Conservation (phyloP, 2,888 invertebrate genomes). For the Cheilosia soror region DNA sequence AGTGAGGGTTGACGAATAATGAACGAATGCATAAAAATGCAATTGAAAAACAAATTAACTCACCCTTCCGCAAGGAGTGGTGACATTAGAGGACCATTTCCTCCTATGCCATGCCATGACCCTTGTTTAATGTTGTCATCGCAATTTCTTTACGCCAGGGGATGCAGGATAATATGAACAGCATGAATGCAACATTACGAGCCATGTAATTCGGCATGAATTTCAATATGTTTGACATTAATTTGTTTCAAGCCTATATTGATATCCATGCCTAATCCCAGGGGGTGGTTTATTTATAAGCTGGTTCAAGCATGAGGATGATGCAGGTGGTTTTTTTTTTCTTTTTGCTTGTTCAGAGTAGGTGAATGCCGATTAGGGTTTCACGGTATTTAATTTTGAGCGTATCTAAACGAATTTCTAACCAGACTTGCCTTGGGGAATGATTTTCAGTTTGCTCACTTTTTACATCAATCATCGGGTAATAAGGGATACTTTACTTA, state of each 20-base stretch:
- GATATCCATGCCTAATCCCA: slow-evolving; percentile 78
- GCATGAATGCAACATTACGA: slow-evolving; percentile 43
- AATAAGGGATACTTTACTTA: slow-evolving; percentile 20
- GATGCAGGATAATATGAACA: background rate
- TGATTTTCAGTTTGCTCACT: slow-evolving; percentile 26
- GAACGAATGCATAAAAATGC: slow-evolving; percentile 59
- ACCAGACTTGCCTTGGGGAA: slow-evolving; percentile 33
- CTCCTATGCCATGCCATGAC: slow-evolving; percentile 25
- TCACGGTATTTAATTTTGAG: slow-evolving; percentile 70
- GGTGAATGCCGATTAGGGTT: slow-evolving; percentile 56
- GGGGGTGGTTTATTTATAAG: slow-evolving; percentile 83
- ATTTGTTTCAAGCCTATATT: slow-evolving; percentile 79
- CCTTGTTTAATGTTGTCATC: slow-evolving; percentile 63
- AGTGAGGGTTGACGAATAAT: slow-evolving; percentile 48
- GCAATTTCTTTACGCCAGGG: slow-evolving; percentile 24
- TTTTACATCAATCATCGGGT: slow-evolving; percentile 28
- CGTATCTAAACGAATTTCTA: slow-evolving; percentile 57
- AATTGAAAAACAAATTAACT: slow-evolving; percentile 70
- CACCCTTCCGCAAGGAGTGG: slow-evolving; percentile 63
- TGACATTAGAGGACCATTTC: slow-evolving; percentile 46
- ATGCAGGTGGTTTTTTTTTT: slow-evolving; percentile 64
- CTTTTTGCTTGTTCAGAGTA: slow-evolving; percentile 24
- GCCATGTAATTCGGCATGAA: slow-evolving; percentile 63
- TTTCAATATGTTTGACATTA: slow-evolving; percentile 79
- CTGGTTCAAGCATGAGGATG: slow-evolving; percentile 59